Percentiles rank a stretch among this genome's conserved stretches.
Evolutionary conservation across 2,888 invertebrate genomes (phyloP).

Genomic region (Gastrophysa polygoni): DNA sequence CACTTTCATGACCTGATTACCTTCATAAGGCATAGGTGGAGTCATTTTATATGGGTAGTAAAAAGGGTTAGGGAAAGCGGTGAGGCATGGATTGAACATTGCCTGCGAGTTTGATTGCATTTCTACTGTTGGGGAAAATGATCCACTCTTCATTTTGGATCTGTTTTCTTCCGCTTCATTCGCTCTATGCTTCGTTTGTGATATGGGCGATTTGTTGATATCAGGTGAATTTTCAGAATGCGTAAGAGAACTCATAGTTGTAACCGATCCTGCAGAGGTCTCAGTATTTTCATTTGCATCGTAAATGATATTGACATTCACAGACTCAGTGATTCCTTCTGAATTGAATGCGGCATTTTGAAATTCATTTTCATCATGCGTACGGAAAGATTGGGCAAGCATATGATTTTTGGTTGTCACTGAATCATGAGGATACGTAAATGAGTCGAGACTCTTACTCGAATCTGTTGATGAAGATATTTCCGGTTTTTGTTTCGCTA

Average conservation of each 20-base stretch:
- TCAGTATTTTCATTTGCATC: background rate
- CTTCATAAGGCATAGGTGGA: slow-evolving; percentile 18
- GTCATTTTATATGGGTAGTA: background rate
- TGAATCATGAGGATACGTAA: no score
- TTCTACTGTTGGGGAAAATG: slow-evolving; percentile 33
- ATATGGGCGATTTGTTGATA: no score
- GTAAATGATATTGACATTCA: background rate
- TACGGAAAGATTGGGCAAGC: no score
- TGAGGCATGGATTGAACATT: slow-evolving; percentile 44
- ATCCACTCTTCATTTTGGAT: slow-evolving; percentile 31
- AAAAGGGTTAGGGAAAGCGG: slow-evolving; percentile 9
- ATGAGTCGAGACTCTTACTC: no score
- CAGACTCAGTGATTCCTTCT: background rate
- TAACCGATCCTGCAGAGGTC: background rate
- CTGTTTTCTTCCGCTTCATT: slow-evolving; percentile 10
- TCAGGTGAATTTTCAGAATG: background rate
- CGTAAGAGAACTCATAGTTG: background rate
- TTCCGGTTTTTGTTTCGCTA: no score
- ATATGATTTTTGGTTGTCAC: no score
- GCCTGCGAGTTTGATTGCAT: slow-evolving; percentile 45
- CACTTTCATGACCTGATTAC: slow-evolving; percentile 37
- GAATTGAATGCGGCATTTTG: no score
- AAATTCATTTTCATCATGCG: no score
- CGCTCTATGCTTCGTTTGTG: background rate
- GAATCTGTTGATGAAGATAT: no score